Evolutionary conservation across 1,140 invertebrate genomes (phyloP).

Genomic region (Drosophila leontia): DNA sequence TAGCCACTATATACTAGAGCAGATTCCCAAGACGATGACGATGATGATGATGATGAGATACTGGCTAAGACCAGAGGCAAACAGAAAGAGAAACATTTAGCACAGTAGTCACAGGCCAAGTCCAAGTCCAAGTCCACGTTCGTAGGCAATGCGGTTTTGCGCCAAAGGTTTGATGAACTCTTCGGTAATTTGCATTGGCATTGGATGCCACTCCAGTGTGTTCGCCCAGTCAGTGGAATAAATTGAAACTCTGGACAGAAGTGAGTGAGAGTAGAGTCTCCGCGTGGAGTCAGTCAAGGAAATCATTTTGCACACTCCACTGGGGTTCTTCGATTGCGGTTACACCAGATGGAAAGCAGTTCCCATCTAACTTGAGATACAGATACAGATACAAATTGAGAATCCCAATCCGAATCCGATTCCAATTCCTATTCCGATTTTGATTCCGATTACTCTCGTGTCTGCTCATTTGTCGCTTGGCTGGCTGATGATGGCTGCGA

Average conservation of each 20-base stretch:
- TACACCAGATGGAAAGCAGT: constrained; percentile 33
- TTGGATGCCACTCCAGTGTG: constrained; percentile 29
- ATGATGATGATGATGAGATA: too few species aligned
- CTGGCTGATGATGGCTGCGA: constrained; percentile 30
- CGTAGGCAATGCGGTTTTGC: constrained; percentile 16
- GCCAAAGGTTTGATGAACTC: constrained; percentile 64
- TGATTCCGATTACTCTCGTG: constrained; percentile 19
- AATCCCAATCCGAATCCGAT: not conserved
- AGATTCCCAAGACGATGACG: not conserved
- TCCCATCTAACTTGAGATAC: constrained; percentile 24
- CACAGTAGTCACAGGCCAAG: constrained; percentile 28
- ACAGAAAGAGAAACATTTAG: constrained; percentile 28
- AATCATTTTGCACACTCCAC: constrained; percentile 75
- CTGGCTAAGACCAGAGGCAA: constrained; percentile 26
- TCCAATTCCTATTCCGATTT: constrained; percentile 10
- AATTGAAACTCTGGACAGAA: constrained; percentile 51
- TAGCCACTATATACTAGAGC: constrained; percentile 3
- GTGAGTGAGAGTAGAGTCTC: constrained; percentile 29
- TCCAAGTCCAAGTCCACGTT: not conserved
- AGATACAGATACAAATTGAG: not conserved
- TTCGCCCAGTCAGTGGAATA: constrained; percentile 43
- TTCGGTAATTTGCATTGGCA: constrained; percentile 59
- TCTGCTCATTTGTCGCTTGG: constrained; percentile 79
- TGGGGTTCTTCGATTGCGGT: constrained; percentile 54
- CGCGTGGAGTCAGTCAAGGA: constrained; percentile 40